Base-by-base conservation (phyloP, 2,797 vertebrate genomes). In the Carduelis carduelis region DNA sequence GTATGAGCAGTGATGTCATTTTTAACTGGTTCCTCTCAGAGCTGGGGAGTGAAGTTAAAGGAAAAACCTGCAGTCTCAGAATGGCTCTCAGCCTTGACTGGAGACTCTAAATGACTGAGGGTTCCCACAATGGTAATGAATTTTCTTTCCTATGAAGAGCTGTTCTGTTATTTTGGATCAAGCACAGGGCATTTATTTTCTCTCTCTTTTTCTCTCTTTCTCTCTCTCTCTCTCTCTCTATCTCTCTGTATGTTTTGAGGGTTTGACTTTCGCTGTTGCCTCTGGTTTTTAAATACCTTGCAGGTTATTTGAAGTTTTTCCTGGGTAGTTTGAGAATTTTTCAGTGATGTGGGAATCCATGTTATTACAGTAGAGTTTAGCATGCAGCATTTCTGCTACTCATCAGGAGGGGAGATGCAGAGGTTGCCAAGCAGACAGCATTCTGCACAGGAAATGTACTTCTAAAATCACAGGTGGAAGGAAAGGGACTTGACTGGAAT, bases 261-360 rank as follows among this genome's bases (percentile, higher is more conserved):
- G 50, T 95, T 93, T 94, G 83, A 83, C 95, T 95, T 93, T 60
- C 1, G 35, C 74, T 83, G 56, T 94, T 71, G 72, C 85, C 82
- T 93, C 66, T 4, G 72, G 61, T 93, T 88, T 83, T 53, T 64
- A 93, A 97, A 95, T 97, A 86, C 77, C 92, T 97, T 95, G 80
- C 90, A 92, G 97, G 87, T 95, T 95, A 95, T 97, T 97, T 97
- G 95, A 97, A 98, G 97, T 98, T 95, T 97, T 97, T 95, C 97
- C 97, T 91, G 77, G 56, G 78, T 85, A 93, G 57, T 96, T 90
- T 50, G 82, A 86, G 66, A 92, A 86, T 92, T 96, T 91, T 53
- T 80, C 65, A 91, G 74, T 57, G 72, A 59, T 88, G 52, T 81
- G 37, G 87, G 76, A 94, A 96, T 96, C 87, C 57, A 44, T 96